Percentiles rank a stretch among this genome's conserved stretches.
phyloP scores from a whole-genome alignment of 2,113 vertebrate genomes.

The Sceloporus tristichus region DNA sequence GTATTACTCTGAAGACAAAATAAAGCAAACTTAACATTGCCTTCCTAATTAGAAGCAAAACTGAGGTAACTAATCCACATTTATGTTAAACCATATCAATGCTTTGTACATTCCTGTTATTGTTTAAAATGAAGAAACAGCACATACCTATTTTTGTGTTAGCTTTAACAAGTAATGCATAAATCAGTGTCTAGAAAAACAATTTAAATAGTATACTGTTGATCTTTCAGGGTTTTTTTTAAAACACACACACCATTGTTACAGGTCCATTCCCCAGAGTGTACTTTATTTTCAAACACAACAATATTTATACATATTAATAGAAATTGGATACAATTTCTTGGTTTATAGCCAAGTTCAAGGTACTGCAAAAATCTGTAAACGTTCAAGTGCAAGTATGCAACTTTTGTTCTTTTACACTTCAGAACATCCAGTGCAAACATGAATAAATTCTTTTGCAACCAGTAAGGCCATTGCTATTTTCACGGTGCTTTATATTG shows the following conservation, averaged over 20 bases:
- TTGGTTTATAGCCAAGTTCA: constrained; percentile 44
- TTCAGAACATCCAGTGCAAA: constrained; percentile 69
- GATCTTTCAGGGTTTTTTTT: background rate
- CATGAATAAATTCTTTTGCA: constrained; percentile 53
- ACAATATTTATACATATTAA: constrained; percentile 30
- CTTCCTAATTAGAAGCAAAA: background rate
- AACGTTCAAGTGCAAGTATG: constrained; percentile 62
- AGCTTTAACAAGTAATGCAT: background rate
- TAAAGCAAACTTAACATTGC: background rate
- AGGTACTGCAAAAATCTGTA: constrained; percentile 63
- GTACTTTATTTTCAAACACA: constrained; percentile 65
- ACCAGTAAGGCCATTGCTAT: constrained; percentile 16
- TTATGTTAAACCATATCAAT: background rate
- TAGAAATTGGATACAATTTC: constrained; percentile 40
- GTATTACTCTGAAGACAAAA: no score
- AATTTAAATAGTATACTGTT: background rate
- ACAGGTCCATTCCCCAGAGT: constrained; percentile 29
- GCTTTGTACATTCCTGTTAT: background rate
- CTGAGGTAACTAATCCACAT: background rate
- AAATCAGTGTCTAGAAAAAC: background rate
- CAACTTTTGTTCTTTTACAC: constrained; percentile 38
- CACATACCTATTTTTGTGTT: background rate
- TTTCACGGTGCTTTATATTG: background rate
- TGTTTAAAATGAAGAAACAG: background rate
- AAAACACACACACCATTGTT: background rate